Base-by-base conservation (phyloP, 2,797 vertebrate genomes). In the Xenentodon cancila region DNA sequence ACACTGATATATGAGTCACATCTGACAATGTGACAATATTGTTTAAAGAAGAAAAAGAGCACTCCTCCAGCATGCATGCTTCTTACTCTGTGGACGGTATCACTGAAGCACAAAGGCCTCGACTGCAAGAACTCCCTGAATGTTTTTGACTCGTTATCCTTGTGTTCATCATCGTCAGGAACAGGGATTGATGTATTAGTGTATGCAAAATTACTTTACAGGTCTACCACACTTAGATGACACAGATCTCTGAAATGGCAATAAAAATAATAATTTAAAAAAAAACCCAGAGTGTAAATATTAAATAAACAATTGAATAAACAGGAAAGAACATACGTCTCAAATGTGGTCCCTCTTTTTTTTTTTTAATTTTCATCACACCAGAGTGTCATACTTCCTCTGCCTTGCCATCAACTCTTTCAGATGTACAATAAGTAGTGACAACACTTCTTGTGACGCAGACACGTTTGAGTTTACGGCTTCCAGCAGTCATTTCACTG, bases 1-100 rank as follows among this genome's bases (percentile, higher is more conserved):
- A 50, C 71, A 73, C 72, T 66, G 32, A 69, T 18, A 8, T 47
- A 57, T 81, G 82, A 87, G 74, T 88, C 81, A 86, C 69, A 79
- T 53, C 1, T 56, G 77, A 78, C 64, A 65, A 72, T 78, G 9
- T 48, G 48, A 75, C 61, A 61, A 48, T 43, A 20, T 25, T 42
- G 46, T 1, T 30, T 65, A 73, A 71, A 7, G 17, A 37, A 58
- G 63, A 59, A 13, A 37, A 37, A 12, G 9, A 37, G 54, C 43
- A 53, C 53, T 77, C 76, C 61, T 72, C 58, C 58, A 56, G 68
- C 73, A 59, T 72, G 71, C 67, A 42, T 56, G 65, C 34, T 40
- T 59, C 59, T 34, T 11, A 16, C 17, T 53, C n/a, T 19, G 46
- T 49, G 55, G 56, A 72, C 48, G 30, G 71, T 53, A 32, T 47